Evolutionary conservation across 2,113 vertebrate genomes (phyloP).

Genomic region (Sinocyclocheilus grahami): DNA sequence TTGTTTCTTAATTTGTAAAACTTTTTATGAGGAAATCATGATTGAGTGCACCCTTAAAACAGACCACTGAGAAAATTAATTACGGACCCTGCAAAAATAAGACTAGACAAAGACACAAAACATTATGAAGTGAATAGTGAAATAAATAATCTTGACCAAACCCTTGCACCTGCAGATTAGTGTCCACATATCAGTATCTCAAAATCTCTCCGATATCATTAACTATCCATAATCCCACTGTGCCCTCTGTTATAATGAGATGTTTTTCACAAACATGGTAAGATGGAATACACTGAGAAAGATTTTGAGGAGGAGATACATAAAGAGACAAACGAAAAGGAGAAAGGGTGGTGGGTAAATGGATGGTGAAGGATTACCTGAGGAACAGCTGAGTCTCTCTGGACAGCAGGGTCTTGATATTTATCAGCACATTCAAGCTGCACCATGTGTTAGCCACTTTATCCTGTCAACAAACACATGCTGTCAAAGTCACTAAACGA

Average conservation of each 20-base stretch:
- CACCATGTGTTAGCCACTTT: constrained; percentile 98
- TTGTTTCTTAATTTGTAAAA: not conserved
- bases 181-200: constrained; percentile 48
- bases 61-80: not conserved
- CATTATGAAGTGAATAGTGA: not conserved
- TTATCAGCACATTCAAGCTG: constrained; percentile 88
- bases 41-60: not conserved
- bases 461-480: constrained; percentile 80
- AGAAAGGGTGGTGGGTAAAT: constrained; percentile 30
- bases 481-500: constrained; percentile 34
- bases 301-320: constrained; percentile 36
- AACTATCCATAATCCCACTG: constrained; percentile 51
- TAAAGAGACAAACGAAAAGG: constrained; percentile 35
- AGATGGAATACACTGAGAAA: constrained; percentile 23
- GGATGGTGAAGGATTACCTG: constrained; percentile 81
- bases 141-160: constrained; percentile 44
- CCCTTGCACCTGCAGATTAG: constrained; percentile 55
- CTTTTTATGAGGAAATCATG: not conserved
- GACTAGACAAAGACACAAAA: not conserved
- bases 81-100: not conserved
- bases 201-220: constrained; percentile 51
- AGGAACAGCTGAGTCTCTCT: constrained; percentile 84
- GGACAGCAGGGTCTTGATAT: constrained; percentile 86
- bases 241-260: constrained; percentile 54
- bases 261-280: constrained; percentile 33